A percentile compares a stretch with the other conserved stretches of the same genome.
These are phyloP conservation scores for Ischnus inquisitorius DNA, from an alignment of 2,888 invertebrate species.

Conservation along the genomic window DNA sequence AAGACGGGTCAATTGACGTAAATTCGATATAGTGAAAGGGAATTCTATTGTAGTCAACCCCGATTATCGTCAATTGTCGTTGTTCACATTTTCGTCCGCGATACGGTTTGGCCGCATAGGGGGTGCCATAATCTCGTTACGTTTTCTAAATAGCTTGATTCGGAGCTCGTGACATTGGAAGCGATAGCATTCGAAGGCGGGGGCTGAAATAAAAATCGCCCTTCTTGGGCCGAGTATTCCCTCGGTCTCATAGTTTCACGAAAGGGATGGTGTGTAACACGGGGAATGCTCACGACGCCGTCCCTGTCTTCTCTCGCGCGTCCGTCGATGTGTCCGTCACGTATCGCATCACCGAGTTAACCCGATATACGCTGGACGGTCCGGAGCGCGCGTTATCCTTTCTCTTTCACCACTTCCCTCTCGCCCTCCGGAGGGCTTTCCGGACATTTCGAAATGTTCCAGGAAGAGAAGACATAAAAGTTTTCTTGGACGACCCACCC, in stretches of 20 bases:
- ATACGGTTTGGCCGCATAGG: not conserved
- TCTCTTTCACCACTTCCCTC: constrained; percentile 36
- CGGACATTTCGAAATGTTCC: constrained; percentile 21
- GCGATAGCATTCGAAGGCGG: not conserved
- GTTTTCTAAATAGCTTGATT: not conserved
- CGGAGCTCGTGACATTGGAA: not conserved
- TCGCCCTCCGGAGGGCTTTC: constrained; percentile 8
- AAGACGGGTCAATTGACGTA: not conserved
- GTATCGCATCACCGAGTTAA: constrained; percentile 70
- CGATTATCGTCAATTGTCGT: not conserved
- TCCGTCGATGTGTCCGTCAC: constrained; percentile 74
- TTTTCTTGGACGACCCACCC: constrained; percentile 36
- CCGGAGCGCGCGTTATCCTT: constrained; percentile 40
- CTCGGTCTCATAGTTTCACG: constrained; percentile 57
- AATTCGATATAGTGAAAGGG: constrained; percentile 5
- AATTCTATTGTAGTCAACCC: constrained; percentile 13
- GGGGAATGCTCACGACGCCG: not conserved
- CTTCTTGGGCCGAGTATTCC: not conserved
- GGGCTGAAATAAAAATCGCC: constrained; percentile 34
- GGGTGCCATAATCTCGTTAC: constrained; percentile 17
- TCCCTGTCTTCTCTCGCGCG: not conserved
- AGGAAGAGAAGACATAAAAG: constrained; percentile 35
- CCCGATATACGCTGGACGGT: constrained; percentile 73
- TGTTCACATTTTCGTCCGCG: not conserved
- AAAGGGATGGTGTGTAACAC: constrained; percentile 33